These are phyloP conservation scores for Macrochelys suwanniensis DNA, from an alignment of 2,797 vertebrate species.

Conservation along the genomic window DNA sequence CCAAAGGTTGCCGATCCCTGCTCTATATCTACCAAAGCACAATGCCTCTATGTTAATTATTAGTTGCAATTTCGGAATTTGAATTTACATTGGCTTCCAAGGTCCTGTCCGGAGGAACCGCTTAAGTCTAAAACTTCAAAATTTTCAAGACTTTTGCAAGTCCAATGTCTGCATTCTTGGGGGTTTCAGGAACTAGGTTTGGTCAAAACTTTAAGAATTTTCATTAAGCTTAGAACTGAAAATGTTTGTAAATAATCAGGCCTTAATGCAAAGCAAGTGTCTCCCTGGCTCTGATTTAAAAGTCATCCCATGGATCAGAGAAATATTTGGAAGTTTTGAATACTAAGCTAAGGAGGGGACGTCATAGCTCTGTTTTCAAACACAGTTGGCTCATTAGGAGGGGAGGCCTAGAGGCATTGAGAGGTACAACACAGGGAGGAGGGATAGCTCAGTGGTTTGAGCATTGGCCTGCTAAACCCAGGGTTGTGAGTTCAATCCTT, in stretches of 20 bases:
- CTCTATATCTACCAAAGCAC: not conserved
- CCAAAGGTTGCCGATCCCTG: not conserved
- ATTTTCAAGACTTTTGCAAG: too few species aligned
- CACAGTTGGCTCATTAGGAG: not conserved
- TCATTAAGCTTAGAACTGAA: too few species aligned
- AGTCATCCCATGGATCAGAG: not conserved
- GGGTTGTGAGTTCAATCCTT: too few species aligned
- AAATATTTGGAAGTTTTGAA: not conserved
- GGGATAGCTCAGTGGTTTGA: too few species aligned
- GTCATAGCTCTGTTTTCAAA: not conserved
- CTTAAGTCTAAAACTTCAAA: too few species aligned
- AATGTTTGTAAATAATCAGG: too few species aligned
- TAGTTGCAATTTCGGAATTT: not conserved
- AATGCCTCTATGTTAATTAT: not conserved
- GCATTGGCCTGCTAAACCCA: too few species aligned
- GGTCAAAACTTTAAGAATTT: too few species aligned
- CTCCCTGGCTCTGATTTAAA: not conserved
- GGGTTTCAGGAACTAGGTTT: too few species aligned
- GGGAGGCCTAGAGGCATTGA: not conserved
- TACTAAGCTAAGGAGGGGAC: not conserved
- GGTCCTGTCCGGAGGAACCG: too few species aligned
- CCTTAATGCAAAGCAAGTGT: too few species aligned
- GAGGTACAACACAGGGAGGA: not conserved
- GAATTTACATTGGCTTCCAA: not conserved
- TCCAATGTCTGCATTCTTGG: too few species aligned